Evolutionary conservation across 2,888 invertebrate genomes (phyloP), one percentile per base, ranked within the genome.

Genomic region (Drosophila mettleri): DNA sequence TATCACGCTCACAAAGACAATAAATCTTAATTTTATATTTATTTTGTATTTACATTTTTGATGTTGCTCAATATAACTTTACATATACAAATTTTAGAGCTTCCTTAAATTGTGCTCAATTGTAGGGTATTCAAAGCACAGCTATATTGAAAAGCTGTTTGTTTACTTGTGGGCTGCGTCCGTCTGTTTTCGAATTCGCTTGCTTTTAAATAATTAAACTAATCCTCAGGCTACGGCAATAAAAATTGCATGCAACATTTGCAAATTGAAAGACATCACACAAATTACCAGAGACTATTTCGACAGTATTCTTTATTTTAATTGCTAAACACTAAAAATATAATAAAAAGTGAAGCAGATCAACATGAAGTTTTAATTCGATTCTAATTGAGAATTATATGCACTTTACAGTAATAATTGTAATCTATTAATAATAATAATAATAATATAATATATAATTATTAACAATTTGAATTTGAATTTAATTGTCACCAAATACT

Each of bases 161-260:
- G 34, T 36, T 6, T 33, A 45, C 24, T 57, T 63, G 8, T 29
- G 33, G 48, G n/a, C 16, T 46, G 36, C 16, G 27, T 54, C 38
- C 31, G 39, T 10, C 24, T 12, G 22, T 38, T 64, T 31, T 20
- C 33, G 46, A 69, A 64, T 74, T 74, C 52, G 10, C 52, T 36
- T 43, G 24, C 54, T 57, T 65, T 65, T 65, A 63, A 78, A 72
- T 69, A 80, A 80, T 80, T 80, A 75, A 59, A 80, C 20, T 36
- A 53, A 67, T 43, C 54, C 22, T 36, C 31, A 29, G 43, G 38
- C 38, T 18, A 18, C 16, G 54, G 46, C 31, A 61, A 45, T 6
- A 29, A 53, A 70, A 45, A 38, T 43, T 18, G 7, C 43, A 65
- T 24, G 60, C 39, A 43, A 31, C 20, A 8, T 48, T 64, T 43